Evolutionary conservation across 2,888 invertebrate species (phyloP).

Genomic region (Automeris io): DNA sequence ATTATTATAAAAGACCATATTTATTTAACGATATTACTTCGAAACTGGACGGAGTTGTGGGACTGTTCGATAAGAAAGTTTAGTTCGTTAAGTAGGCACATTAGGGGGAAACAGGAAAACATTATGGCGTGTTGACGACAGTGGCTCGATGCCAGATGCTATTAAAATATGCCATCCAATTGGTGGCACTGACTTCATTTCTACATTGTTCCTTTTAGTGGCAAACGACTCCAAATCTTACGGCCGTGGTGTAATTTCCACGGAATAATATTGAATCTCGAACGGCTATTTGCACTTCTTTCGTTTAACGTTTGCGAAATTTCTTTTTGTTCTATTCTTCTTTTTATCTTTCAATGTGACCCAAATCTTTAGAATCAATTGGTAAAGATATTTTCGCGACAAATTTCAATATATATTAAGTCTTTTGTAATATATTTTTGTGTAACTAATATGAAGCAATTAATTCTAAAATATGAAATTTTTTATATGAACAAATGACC

Average conservation of each 20-base stretch:
- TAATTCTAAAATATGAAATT: no score
- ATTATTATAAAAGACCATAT: slow-evolving; percentile 36
- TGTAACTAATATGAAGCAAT: no score
- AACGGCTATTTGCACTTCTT: slow-evolving; percentile 33
- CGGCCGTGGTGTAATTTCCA: slow-evolving; percentile 42
- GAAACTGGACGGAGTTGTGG: slow-evolving; percentile 49
- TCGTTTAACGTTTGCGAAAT: slow-evolving; percentile 11
- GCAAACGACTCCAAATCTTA: slow-evolving; percentile 33
- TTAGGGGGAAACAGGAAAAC: slow-evolving; percentile 70
- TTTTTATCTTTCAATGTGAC: neutral
- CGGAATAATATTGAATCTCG: slow-evolving; percentile 44
- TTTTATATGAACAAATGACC: no score
- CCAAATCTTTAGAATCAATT: neutral
- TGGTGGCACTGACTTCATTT: slow-evolving; percentile 52
- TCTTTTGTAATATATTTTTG: neutral
- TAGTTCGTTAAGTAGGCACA: slow-evolving; percentile 72
- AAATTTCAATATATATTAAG: neutral
- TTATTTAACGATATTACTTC: slow-evolving; percentile 53
- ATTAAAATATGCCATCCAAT: slow-evolving; percentile 71
- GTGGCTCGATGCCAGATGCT: slow-evolving; percentile 65
- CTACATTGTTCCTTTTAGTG: slow-evolving; percentile 31
- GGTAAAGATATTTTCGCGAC: neutral
- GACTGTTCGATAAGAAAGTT: slow-evolving; percentile 70
- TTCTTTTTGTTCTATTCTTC: slow-evolving; percentile 7
- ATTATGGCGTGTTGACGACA: slow-evolving; percentile 60